phyloP scores from a whole-genome alignment of 1,140 invertebrate genomes.

The Ceratitis capitata region DNA sequence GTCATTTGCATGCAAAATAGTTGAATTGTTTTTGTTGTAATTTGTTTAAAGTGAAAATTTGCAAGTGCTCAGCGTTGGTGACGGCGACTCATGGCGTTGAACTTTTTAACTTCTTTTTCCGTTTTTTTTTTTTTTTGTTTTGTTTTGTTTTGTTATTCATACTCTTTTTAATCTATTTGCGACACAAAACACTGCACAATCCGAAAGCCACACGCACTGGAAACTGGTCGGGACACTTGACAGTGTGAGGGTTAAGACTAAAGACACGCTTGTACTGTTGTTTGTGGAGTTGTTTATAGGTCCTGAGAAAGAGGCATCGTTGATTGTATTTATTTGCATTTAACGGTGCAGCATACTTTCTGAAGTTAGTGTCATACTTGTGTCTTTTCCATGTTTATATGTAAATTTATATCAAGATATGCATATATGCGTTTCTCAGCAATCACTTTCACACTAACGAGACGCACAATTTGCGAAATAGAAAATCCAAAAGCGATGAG shows the following conservation, averaged over 20 bases:
- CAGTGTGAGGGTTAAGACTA: background rate
- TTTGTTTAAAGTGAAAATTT: constrained; percentile 16
- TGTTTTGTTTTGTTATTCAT: background rate
- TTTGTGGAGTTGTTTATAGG: background rate
- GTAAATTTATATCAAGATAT: background rate
- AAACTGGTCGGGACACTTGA: constrained; percentile 12
- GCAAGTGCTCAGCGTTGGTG: too few species aligned
- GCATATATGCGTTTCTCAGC: background rate
- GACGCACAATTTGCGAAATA: too few species aligned
- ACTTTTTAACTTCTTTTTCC: background rate
- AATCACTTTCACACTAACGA: background rate
- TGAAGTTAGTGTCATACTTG: background rate
- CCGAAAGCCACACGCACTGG: background rate
- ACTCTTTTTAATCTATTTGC: background rate
- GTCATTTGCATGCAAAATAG: background rate
- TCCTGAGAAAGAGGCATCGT: background rate
- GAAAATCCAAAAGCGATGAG: too few species aligned
- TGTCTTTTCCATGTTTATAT: background rate
- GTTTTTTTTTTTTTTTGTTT: too few species aligned
- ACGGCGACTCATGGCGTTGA: background rate
- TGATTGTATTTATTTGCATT: background rate
- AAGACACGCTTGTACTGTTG: too few species aligned
- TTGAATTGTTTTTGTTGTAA: background rate
- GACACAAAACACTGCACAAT: background rate
- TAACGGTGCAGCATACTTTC: background rate